These are phyloP conservation scores for Australoheros facetus DNA, from an alignment of 2,797 vertebrate species.

Conservation along the genomic window DNA sequence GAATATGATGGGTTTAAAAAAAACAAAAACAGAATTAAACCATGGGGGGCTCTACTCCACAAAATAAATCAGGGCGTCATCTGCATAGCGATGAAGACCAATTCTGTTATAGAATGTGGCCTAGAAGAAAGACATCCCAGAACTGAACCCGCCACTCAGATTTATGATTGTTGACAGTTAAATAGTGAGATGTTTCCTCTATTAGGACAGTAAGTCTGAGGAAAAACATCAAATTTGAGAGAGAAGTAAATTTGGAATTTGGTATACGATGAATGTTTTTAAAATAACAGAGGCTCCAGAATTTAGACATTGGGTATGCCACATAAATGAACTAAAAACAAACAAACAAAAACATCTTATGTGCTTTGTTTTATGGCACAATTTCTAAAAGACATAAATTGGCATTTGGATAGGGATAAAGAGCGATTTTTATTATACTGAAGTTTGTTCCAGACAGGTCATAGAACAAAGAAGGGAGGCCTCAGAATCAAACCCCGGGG, in stretches of 20 bases:
- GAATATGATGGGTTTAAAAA: no score
- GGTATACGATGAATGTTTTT: background rate
- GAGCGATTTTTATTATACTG: background rate
- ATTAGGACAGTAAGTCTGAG: background rate
- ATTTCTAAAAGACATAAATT: background rate
- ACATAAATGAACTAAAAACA: no score
- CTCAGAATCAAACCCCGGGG: background rate
- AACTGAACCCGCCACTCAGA: background rate
- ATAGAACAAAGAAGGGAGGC: background rate
- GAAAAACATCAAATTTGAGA: background rate
- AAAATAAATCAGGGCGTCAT: background rate
- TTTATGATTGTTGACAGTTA: background rate
- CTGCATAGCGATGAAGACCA: background rate
- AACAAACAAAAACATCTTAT: no score
- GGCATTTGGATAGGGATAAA: background rate
- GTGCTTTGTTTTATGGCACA: background rate
- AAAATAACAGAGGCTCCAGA: background rate
- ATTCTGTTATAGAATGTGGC: background rate
- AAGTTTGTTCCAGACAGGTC: background rate
- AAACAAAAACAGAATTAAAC: background rate
- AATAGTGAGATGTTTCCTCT: no score
- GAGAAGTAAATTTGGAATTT: background rate
- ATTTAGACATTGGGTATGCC: background rate
- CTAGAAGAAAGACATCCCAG: background rate
- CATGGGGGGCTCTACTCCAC: rapidly evolving